Base-by-base conservation (phyloP, 2,113 vertebrate species). In the Paracanthobrama guichenoti region DNA sequence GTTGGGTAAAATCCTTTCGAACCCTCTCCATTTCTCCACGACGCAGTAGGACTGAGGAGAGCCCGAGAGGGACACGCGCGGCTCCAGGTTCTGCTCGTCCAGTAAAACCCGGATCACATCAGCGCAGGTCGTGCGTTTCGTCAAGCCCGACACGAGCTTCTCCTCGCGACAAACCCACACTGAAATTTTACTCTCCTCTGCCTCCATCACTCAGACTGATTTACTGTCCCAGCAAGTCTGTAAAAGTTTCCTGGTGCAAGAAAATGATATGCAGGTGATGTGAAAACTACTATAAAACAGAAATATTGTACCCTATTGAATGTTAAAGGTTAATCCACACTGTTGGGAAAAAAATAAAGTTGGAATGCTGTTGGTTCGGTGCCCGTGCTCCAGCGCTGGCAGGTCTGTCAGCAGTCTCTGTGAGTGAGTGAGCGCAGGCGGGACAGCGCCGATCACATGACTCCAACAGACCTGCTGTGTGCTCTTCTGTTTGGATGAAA, bases 161-260 rank as follows among this genome's bases (percentile, higher is more conserved):
- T 98, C 98, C 82, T 98, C 97, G 28, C 96, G 94, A 90, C 97
- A 96, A 86, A 98, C 94, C 96, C 97, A 98, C 90, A 98, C 97
- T 0, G 97, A 97, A 28, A 98, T 95, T 89, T 94, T 95, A 77
- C 91, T 90, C 85, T 96, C 95, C 69, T 93, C 94, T 20, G 91
- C 88, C 89, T 96, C 96, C 96, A 97, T 97, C 53, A 24, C 55
- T n/a, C 12, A 20, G 5, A 11, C 72, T 71, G n/a, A 20, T n/a
- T 46, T 10, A 60, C 35, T 79, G 67, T 53, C 35, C 35, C 66
- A 69, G 10, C 16, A 67, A 39, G 39, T 39, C 39, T 39, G 39
- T 31, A 42, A 35, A 86, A 82, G 79, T 86, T 77, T 18, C 0
- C 26, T 35, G 46, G 14, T 39, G 24, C 5, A 48, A 35, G 46